Evolutionary conservation across 2,888 invertebrate species (phyloP).

Genomic region (Tiliacea aurago): DNA sequence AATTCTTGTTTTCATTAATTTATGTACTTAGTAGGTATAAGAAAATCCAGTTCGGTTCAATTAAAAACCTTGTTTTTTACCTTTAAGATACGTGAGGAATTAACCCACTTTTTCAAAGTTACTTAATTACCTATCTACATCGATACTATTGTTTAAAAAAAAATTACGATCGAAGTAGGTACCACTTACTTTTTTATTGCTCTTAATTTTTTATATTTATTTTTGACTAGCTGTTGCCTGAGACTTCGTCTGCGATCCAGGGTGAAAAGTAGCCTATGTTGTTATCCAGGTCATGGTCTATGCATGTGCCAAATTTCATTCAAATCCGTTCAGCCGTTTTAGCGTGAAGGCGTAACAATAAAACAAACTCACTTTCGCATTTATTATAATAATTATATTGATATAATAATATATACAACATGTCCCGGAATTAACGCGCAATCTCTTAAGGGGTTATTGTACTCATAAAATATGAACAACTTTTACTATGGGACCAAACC

Average conservation of each 20-base stretch:
- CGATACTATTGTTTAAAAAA: neutral
- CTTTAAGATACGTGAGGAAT: conserved; percentile 11
- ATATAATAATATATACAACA: too few relatives aligned
- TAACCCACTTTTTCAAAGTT: conserved; percentile 11
- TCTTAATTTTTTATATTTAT: neutral
- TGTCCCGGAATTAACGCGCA: too few relatives aligned
- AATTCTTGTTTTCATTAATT: conserved; percentile 19
- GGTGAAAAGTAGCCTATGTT: neutral
- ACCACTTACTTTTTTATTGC: neutral
- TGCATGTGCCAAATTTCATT: neutral
- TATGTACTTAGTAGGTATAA: neutral
- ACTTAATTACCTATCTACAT: neutral
- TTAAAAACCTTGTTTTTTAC: conserved; percentile 16
- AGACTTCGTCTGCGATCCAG: too few relatives aligned
- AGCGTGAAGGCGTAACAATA: neutral
- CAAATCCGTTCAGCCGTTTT: neutral
- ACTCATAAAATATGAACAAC: too few relatives aligned
- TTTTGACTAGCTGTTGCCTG: too few relatives aligned
- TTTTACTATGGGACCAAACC: too few relatives aligned
- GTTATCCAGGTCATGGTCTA: too few relatives aligned
- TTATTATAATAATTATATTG: neutral
- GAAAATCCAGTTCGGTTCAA: conserved; percentile 6
- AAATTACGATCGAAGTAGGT: neutral
- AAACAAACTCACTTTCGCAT: too few relatives aligned
- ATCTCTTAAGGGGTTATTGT: too few relatives aligned